These are phyloP conservation scores for Phoebastria nigripes DNA, from an alignment of 2,797 vertebrate genomes.

Conservation along the genomic window DNA sequence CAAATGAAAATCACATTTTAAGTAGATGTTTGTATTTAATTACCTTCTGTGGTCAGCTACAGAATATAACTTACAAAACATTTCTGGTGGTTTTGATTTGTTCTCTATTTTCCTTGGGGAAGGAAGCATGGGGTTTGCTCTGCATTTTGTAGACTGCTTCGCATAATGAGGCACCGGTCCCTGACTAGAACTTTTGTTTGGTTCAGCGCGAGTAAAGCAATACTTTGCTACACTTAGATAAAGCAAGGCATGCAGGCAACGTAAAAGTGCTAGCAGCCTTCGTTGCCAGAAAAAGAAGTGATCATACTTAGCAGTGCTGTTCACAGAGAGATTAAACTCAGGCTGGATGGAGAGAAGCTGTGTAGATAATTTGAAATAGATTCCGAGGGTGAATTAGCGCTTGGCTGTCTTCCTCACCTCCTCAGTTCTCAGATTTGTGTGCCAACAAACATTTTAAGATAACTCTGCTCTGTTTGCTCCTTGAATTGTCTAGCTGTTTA, in stretches of 20 bases:
- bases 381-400: not conserved
- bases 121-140: not conserved
- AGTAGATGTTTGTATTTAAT: constrained; percentile 1
- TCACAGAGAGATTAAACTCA: constrained; percentile 14
- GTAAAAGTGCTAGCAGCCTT: not conserved
- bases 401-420: constrained; percentile 37
- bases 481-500: constrained; percentile 41
- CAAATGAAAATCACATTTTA: not conserved
- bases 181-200: constrained; percentile 34
- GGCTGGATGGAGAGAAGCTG: not conserved
- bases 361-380: constrained; percentile 38
- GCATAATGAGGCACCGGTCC: not conserved
- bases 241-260: not conserved
- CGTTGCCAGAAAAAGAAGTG: not conserved
- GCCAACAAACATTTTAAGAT: constrained; percentile 55
- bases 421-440: not conserved
- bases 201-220: not conserved
- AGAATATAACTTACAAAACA: not conserved
- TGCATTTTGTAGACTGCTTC: not conserved
- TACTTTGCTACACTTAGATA: constrained; percentile 13
- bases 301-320: not conserved
- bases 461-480: constrained; percentile 38
- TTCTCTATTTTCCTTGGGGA: not conserved
- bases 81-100: not conserved
- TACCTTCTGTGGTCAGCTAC: not conserved